Conservation (phyloP, 2,797 vertebrate species). For the Enteromius viviparus region DNA sequence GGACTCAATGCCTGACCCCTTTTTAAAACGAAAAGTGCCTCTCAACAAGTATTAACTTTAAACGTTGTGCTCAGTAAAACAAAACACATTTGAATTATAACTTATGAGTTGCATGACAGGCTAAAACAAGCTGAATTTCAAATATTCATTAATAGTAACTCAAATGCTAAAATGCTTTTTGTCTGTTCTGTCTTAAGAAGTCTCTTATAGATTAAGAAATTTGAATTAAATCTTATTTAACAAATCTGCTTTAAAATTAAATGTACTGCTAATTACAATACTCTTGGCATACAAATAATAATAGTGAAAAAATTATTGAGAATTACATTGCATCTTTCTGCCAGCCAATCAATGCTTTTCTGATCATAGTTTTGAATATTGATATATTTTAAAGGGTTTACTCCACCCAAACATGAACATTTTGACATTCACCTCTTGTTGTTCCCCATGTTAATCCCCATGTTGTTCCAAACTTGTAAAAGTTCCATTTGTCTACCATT, state of each 20-base stretch:
- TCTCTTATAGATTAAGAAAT: neutral
- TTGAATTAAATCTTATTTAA: neutral
- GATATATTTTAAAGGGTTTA: neutral
- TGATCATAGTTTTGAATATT: neutral
- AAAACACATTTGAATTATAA: neutral
- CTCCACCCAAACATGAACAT: too few relatives aligned
- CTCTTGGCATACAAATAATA: neutral
- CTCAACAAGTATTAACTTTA: too few relatives aligned
- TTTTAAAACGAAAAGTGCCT: neutral
- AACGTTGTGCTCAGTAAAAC: neutral
- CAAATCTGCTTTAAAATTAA: neutral
- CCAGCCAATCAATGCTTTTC: neutral
- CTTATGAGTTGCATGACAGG: neutral
- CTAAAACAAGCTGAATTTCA: too few relatives aligned
- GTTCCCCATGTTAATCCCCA: too few relatives aligned
- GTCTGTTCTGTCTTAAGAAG: too few relatives aligned
- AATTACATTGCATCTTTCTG: neutral
- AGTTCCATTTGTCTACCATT: too few relatives aligned
- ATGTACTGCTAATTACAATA: neutral
- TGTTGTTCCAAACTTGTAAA: too few relatives aligned
- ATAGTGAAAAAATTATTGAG: neutral
- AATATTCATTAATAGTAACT: neutral
- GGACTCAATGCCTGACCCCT: too few relatives aligned
- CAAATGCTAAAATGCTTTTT: neutral
- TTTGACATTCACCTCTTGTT: too few relatives aligned